Evolutionary conservation across 2,888 invertebrate genomes (phyloP).

Genomic region (Linyphia triangularis): DNA sequence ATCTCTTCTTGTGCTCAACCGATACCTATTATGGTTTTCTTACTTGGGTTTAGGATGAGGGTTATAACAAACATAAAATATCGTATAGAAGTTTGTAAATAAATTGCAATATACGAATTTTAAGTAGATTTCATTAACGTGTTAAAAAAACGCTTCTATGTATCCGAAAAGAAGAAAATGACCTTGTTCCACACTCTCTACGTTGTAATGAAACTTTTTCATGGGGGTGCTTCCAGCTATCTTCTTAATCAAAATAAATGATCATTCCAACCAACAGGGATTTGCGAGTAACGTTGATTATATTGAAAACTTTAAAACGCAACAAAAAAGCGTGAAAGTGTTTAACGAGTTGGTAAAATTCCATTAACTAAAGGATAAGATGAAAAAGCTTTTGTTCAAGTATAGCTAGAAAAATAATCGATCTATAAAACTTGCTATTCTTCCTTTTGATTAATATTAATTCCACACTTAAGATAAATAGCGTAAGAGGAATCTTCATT

Average conservation of each 20-base stretch:
- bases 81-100: not conserved
- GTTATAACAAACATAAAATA: not conserved
- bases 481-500: constrained; percentile 33
- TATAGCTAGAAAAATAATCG: constrained; percentile 35
- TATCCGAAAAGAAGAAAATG: not conserved
- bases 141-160: not conserved
- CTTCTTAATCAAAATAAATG: constrained; percentile 69
- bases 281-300: constrained; percentile 20
- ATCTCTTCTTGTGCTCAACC: too few relatives aligned
- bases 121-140: constrained; percentile 17
- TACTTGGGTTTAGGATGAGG: not conserved
- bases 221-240: not conserved
- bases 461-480: constrained; percentile 60
- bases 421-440: constrained; percentile 18
- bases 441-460: constrained; percentile 70
- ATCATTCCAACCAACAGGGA: constrained; percentile 28
- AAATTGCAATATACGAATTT: not conserved
- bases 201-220: constrained; percentile 21
- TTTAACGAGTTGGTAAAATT: constrained; percentile 52
- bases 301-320: constrained; percentile 29
- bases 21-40: too few relatives aligned
- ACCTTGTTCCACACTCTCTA: not conserved
- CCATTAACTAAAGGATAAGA: constrained; percentile 52
- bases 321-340: constrained; percentile 35
- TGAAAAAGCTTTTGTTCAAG: constrained; percentile 35